Percentiles rank a stretch among this genome's conserved stretches.
Evolutionary conservation across 35 echinoderm and acorn worm species (phyloP).

Genomic region (Eucidaris tribuloides): DNA sequence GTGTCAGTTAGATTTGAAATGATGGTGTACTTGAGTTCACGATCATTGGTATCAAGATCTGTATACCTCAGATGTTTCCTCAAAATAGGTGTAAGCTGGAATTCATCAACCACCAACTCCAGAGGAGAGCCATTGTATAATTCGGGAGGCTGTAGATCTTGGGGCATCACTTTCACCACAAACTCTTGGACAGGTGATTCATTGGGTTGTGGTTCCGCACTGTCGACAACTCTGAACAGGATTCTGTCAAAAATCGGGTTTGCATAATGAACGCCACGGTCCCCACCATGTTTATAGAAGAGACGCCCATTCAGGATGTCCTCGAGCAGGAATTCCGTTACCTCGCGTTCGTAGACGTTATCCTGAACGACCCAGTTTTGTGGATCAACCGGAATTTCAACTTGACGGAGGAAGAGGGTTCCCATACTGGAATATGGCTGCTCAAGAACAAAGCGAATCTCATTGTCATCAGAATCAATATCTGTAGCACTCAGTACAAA

Average conservation of each 20-base stretch:
- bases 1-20: constrained; percentile 58
- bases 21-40: constrained; percentile 82
- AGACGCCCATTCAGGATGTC: constrained; percentile 70
- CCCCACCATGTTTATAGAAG: constrained; percentile 82
- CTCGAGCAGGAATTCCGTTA: constrained; percentile 66
- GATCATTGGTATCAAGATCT: constrained; percentile 87
- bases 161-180: constrained; percentile 77
- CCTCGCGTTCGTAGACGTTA: constrained; percentile 66
- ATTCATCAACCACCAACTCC: constrained; percentile 73
- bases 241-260: constrained; percentile 78
- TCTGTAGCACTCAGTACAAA: constrained; percentile 88
- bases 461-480: constrained; percentile 83
- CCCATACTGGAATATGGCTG: constrained; percentile 69
- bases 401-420: constrained; percentile 54
- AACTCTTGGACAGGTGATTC: constrained; percentile 78
- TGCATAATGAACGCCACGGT: constrained; percentile 46
- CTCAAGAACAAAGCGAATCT: constrained; percentile 84
- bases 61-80: constrained; percentile 81
- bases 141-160: constrained; percentile 90
- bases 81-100: constrained; percentile 65
- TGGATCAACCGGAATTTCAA: constrained; percentile 66
- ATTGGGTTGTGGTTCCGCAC: constrained; percentile 70
- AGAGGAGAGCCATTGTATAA: constrained; percentile 76
- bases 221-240: constrained; percentile 84
- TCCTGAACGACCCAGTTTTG: constrained; percentile 74